phyloP scores from a whole-genome alignment of 2,113 vertebrate species.

The Leuciscus idus region DNA sequence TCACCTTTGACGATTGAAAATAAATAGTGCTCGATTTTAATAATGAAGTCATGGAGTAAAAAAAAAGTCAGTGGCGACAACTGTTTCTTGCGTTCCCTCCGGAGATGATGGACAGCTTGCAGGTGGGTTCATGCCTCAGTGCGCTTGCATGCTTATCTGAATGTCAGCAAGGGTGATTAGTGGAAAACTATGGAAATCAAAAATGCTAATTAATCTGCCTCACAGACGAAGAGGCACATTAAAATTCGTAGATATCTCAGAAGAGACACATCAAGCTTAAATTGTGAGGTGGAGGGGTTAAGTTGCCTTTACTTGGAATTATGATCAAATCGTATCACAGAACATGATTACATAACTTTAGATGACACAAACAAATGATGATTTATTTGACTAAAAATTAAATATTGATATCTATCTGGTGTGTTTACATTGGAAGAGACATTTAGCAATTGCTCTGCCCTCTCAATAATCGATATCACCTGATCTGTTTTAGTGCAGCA shows the following conservation, averaged over 20 bases:
- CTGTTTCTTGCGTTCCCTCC: constrained; percentile 22
- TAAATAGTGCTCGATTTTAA: neutral
- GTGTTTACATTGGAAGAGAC: neutral
- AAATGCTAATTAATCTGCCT: constrained; percentile 62
- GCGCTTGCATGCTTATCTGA: constrained; percentile 43
- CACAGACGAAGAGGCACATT: constrained; percentile 41
- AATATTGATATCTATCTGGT: neutral
- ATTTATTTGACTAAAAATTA: neutral
- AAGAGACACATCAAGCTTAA: neutral
- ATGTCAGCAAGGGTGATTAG: constrained; percentile 51
- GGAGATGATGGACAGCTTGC: constrained; percentile 20
- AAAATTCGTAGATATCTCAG: constrained; percentile 33
- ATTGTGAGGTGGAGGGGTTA: constrained; percentile 9
- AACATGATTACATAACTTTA: constrained; percentile 14
- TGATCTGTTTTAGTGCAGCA: too few species aligned
- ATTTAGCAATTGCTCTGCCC: neutral
- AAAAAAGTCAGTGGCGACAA: constrained; percentile 13
- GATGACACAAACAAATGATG: neutral
- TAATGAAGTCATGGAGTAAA: neutral
- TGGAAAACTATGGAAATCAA: constrained; percentile 50
- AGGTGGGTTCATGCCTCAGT: constrained; percentile 44
- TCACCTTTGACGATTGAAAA: neutral
- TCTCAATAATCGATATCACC: neutral
- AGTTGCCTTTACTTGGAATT: neutral
- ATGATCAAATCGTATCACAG: neutral